A percentile compares a stretch with the other conserved stretches of the same genome.
phyloP scores from a whole-genome alignment of 2,888 invertebrate genomes.

The Colostygia pectinataria region DNA sequence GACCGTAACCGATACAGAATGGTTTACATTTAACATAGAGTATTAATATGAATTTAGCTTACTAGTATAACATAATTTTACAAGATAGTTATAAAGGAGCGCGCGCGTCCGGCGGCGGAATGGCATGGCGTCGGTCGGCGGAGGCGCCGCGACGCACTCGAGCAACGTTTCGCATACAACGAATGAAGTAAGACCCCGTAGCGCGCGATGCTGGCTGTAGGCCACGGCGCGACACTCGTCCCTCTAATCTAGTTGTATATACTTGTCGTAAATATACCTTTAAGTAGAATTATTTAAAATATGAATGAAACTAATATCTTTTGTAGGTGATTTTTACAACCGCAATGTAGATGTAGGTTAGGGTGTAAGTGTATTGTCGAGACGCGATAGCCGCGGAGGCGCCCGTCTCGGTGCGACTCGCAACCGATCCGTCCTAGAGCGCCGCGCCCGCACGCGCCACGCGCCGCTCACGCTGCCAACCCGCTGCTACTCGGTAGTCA shows the following conservation, averaged over 20 bases:
- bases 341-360: slow-evolving; percentile 77
- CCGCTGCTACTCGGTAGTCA: slow-evolving; percentile 13
- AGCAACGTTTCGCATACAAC: slow-evolving; percentile 84
- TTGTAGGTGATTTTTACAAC: slow-evolving; percentile 84
- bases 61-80: slow-evolving; percentile 74
- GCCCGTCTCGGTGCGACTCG: slow-evolving; percentile 73
- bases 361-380: slow-evolving; percentile 72
- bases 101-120: slow-evolving; percentile 42
- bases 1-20: slow-evolving; percentile 70
- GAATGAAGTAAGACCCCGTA: slow-evolving; percentile 80
- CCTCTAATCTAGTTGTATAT: slow-evolving; percentile 74
- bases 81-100: slow-evolving; percentile 59
- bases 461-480: slow-evolving; percentile 35
- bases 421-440: slow-evolving; percentile 80
- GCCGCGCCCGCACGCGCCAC: slow-evolving; percentile 57
- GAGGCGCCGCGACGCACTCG: slow-evolving; percentile 62
- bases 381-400: slow-evolving; percentile 70
- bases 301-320: slow-evolving; percentile 83
- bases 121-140: slow-evolving; percentile 36
- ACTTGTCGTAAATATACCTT: slow-evolving; percentile 79
- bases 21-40: slow-evolving; percentile 75
- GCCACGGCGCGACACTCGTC: slow-evolving; percentile 75
- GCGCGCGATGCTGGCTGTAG: slow-evolving; percentile 63
- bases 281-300: slow-evolving; percentile 80
- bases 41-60: slow-evolving; percentile 82